Percentiles rank a stretch among this genome's conserved stretches.
Conservation (phyloP, 2,113 vertebrate species). For the Natator depressus region DNA sequence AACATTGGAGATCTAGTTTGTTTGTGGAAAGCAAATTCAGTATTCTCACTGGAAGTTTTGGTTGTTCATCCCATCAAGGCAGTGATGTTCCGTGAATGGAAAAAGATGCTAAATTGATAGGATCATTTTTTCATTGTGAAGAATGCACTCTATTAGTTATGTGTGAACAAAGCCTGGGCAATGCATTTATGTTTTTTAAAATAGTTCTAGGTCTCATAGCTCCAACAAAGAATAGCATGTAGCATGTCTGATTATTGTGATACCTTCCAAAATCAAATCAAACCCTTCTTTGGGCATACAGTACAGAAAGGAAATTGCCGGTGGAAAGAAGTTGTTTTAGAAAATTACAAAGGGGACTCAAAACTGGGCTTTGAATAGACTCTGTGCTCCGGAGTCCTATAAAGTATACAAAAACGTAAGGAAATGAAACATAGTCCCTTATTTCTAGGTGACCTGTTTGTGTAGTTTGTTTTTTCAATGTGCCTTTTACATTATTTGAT, state of each 20-base stretch:
- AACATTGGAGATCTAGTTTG: background rate
- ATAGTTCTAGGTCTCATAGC: background rate
- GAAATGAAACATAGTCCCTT: background rate
- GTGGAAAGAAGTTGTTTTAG: background rate
- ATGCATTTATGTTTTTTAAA: background rate
- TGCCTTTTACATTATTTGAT: conserved; percentile 39
- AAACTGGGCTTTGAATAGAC: background rate
- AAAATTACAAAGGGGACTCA: background rate
- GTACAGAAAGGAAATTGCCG: background rate
- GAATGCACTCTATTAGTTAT: background rate
- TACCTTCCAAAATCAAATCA: background rate
- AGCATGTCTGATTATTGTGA: background rate
- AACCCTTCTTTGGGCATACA: background rate
- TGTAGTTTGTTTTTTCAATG: conserved; percentile 27
- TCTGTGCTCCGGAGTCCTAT: accelerated
- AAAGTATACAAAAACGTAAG: background rate
- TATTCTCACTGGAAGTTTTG: background rate
- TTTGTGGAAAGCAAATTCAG: background rate
- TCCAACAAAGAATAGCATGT: accelerated
- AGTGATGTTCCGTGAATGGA: background rate
- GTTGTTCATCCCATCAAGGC: background rate
- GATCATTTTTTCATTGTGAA: background rate
- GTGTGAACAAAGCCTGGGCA: background rate
- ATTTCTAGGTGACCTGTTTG: background rate
- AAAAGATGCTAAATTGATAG: background rate